Conservation (phyloP, 2,888 invertebrate genomes). For the Limnephilus auricula region DNA sequence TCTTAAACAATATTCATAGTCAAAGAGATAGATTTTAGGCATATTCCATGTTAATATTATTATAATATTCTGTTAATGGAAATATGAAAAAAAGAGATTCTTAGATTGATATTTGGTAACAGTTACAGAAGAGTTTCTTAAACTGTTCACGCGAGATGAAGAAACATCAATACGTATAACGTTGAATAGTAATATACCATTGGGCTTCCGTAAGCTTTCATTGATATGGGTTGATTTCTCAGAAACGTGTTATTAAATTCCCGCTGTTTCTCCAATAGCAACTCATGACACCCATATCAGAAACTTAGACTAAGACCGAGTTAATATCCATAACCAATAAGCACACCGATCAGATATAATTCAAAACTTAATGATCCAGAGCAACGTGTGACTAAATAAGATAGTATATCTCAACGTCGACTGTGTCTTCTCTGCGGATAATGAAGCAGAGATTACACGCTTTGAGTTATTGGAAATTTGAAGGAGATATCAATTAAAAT, state of each 20-base stretch:
- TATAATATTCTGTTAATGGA: not conserved
- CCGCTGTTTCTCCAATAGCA: not conserved
- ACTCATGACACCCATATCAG: not conserved
- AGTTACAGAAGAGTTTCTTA: not conserved
- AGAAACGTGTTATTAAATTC: not conserved
- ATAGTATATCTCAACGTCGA: not conserved
- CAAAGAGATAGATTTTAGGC: no score
- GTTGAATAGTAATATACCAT: not conserved
- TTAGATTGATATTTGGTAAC: not conserved
- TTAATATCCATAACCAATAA: constrained; percentile 2
- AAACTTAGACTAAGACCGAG: not conserved
- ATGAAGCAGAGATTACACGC: not conserved
- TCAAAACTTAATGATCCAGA: not conserved
- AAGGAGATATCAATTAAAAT: not conserved
- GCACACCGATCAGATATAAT: not conserved
- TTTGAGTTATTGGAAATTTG: not conserved
- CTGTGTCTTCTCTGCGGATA: not conserved
- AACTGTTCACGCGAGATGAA: no score
- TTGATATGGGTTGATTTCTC: not conserved
- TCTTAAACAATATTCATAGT: no score
- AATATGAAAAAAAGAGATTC: not conserved
- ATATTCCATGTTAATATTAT: no score
- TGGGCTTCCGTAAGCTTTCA: not conserved
- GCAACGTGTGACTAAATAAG: not conserved
- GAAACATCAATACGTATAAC: not conserved